Percentiles rank a stretch among this genome's conserved stretches.
These are phyloP conservation scores for Drosophila emarginata DNA, from an alignment of 2,888 invertebrate species.

Conservation along the genomic window DNA sequence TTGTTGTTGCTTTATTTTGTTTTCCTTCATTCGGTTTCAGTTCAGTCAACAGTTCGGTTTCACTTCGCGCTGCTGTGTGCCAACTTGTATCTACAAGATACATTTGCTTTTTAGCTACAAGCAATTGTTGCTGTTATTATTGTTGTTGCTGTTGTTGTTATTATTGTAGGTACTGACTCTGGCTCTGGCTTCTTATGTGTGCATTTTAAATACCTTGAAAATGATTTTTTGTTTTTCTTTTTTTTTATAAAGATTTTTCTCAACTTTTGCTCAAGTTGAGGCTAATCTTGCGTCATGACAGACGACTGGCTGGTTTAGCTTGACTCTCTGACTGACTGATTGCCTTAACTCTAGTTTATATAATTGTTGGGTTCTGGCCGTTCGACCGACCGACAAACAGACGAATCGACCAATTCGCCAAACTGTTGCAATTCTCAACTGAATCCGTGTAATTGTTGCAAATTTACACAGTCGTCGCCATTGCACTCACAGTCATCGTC, in stretches of 20 bases:
- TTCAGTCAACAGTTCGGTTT: slow-evolving; percentile 55
- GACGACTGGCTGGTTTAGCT: background rate
- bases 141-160: slow-evolving; percentile 13
- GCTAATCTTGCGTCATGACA: slow-evolving; percentile 11
- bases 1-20: slow-evolving; percentile 36
- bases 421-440: slow-evolving; percentile 58
- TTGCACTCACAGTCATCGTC: slow-evolving; percentile 8
- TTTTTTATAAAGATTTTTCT: slow-evolving; percentile 55
- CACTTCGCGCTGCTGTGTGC: slow-evolving; percentile 56
- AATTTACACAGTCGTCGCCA: slow-evolving; percentile 57
- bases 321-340: slow-evolving; percentile 40
- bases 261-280: slow-evolving; percentile 18
- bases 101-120: slow-evolving; percentile 52
- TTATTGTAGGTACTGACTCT: slow-evolving; percentile 41
- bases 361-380: slow-evolving; percentile 67
- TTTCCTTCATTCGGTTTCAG: slow-evolving; percentile 43
- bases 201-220: slow-evolving; percentile 75
- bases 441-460: slow-evolving; percentile 59
- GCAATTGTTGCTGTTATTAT: slow-evolving; percentile 20
- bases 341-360: slow-evolving; percentile 65
- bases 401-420: slow-evolving; percentile 6
- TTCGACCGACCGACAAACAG: background rate
- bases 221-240: slow-evolving; percentile 52
- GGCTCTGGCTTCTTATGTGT: slow-evolving; percentile 46
- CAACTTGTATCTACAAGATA: slow-evolving; percentile 72